Evolutionary conservation across 2,797 vertebrate species (phyloP).

Genomic region (Smutsia temminckii): DNA sequence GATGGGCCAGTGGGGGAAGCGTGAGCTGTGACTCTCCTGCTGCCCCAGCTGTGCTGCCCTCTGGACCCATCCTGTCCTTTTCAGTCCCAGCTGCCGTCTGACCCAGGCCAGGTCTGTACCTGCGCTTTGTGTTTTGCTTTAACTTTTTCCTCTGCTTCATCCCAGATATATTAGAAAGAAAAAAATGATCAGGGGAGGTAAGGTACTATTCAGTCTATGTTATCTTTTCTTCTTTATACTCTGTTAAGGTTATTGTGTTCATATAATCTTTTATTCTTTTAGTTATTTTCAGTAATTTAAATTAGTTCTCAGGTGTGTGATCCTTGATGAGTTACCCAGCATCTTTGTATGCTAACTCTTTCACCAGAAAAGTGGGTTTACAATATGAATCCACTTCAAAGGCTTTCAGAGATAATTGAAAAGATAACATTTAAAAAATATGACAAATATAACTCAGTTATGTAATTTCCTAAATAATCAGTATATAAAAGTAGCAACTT

Average conservation of each 20-base stretch:
- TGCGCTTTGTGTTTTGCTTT: not conserved
- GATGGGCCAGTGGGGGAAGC: fast-evolving
- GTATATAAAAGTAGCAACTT: constrained; percentile 60
- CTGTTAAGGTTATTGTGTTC: constrained; percentile 35
- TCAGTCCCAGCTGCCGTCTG: not conserved
- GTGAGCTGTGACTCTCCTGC: not conserved
- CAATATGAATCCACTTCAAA: constrained; percentile 66
- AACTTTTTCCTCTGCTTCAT: not conserved
- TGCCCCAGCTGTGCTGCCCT: not conserved
- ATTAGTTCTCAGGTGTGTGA: constrained; percentile 48
- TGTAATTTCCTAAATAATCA: constrained; percentile 61
- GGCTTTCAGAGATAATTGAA: constrained; percentile 49
- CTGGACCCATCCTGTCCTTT: not conserved
- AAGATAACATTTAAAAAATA: constrained; percentile 67
- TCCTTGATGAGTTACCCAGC: not conserved
- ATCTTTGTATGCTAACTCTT: constrained; percentile 9
- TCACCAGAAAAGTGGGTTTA: constrained; percentile 64
- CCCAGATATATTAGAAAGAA: not conserved
- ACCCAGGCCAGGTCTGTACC: not conserved
- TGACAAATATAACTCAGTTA: constrained; percentile 53
- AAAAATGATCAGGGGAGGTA: not conserved
- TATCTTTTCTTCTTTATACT: constrained; percentile 44
- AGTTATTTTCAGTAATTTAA: constrained; percentile 64
- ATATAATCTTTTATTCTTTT: constrained; percentile 49
- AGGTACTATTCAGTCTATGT: not conserved